Conservation (phyloP, 1,140 invertebrate genomes). For the Pseudomyrmex flavicornis region DNA sequence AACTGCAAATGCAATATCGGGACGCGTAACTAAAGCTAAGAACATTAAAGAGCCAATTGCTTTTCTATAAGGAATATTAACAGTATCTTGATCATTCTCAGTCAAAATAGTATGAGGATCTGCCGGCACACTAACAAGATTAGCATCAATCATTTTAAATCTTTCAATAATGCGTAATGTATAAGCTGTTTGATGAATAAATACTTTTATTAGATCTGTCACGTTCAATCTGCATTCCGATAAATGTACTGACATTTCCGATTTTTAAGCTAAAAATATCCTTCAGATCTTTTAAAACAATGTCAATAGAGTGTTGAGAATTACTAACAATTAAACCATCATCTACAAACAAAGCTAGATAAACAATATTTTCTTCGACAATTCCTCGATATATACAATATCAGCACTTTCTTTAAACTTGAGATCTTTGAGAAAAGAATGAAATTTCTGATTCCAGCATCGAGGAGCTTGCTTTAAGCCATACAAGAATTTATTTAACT, state of each 20-base stretch:
- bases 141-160: too few species aligned
- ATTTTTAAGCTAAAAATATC: background rate
- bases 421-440: background rate
- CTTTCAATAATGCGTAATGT: background rate
- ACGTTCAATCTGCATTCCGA: background rate
- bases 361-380: background rate
- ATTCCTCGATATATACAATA: background rate
- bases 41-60: constrained; percentile 80
- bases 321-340: background rate
- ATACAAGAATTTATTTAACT: background rate
- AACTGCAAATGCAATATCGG: constrained; percentile 81
- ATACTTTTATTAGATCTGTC: background rate
- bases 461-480: constrained; percentile 31
- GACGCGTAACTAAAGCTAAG: constrained; percentile 74
- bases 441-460: constrained; percentile 26
- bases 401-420: background rate
- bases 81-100: too few species aligned
- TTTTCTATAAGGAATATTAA: constrained; percentile 74
- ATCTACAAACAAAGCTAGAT: background rate
- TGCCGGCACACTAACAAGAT: too few species aligned
- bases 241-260: background rate
- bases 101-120: too few species aligned
- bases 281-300: background rate
- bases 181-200: background rate
- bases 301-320: background rate